phyloP scores from a whole-genome alignment of 92 coral and sea anemone genomes.

The Zoanthus sansibaricus region DNA sequence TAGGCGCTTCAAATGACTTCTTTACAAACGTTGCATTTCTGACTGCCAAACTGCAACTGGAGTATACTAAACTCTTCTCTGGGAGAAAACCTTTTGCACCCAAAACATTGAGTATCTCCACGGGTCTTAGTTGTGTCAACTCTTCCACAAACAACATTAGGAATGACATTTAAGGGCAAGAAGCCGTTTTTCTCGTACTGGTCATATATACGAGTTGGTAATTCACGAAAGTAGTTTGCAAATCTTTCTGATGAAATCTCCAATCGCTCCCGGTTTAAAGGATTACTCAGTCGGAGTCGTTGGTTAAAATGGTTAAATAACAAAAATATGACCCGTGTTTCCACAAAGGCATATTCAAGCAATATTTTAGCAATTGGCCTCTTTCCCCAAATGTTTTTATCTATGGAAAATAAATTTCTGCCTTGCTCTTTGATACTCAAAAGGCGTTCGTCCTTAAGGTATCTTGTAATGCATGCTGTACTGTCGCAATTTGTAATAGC shows the following conservation, averaged over 20 bases:
- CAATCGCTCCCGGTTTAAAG: slow-evolving; percentile 58
- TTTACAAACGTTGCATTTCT: slow-evolving; percentile 81
- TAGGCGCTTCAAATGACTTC: background rate
- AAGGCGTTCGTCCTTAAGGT: slow-evolving; percentile 66
- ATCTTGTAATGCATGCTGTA: slow-evolving; percentile 70
- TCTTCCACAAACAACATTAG: slow-evolving; percentile 65
- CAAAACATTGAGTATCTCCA: slow-evolving; percentile 63
- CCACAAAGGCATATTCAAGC: slow-evolving; percentile 74
- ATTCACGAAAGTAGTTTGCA: slow-evolving; percentile 70
- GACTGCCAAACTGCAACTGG: slow-evolving; percentile 70
- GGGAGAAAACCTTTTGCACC: slow-evolving; percentile 74
- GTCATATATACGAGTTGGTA: slow-evolving; percentile 63
- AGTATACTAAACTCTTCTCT: slow-evolving; percentile 69
- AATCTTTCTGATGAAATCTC: slow-evolving; percentile 78
- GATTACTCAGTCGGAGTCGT: slow-evolving; percentile 15
- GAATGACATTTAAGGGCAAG: slow-evolving; percentile 83
- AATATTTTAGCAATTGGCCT: slow-evolving; percentile 68
- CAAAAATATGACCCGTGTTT: slow-evolving; percentile 74
- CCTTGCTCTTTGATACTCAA: slow-evolving; percentile 64
- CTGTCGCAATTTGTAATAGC: no score
- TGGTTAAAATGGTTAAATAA: slow-evolving; percentile 72
- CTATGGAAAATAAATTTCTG: slow-evolving; percentile 35
- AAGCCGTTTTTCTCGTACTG: slow-evolving; percentile 69
- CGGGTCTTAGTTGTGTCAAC: slow-evolving; percentile 45
- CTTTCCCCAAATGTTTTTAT: slow-evolving; percentile 54